Evolutionary conservation across 2,113 vertebrate species (phyloP).

Genomic region (Macrotis lagotis): DNA sequence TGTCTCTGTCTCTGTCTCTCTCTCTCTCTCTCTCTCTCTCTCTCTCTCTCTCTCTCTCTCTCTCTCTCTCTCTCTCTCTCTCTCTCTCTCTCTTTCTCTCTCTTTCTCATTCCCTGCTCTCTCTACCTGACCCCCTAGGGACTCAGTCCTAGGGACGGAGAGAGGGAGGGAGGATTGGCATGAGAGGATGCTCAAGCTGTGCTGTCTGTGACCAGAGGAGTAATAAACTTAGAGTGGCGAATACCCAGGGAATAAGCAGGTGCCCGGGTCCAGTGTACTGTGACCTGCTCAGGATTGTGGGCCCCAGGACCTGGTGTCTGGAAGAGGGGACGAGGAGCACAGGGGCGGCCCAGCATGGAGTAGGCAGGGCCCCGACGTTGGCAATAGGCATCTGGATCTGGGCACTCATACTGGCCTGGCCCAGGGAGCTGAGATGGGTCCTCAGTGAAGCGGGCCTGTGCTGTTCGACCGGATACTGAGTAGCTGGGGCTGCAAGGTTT

Average conservation of each 20-base stretch:
- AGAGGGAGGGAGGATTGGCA: neutral
- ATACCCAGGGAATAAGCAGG: conserved; percentile 88
- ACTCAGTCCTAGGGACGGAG: neutral
- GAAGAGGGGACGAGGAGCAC: conserved; percentile 38
- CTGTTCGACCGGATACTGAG: conserved; percentile 80
- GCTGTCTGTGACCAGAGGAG: conserved; percentile 81
- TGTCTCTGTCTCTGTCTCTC: too few relatives aligned
- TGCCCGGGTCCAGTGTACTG: conserved; percentile 78
- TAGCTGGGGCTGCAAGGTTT: conserved; percentile 88
- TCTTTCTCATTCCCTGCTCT: neutral
- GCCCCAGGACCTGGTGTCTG: conserved; percentile 86
- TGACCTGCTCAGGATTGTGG: conserved; percentile 88
- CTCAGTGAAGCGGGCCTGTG: conserved; percentile 76
- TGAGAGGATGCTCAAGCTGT: conserved; percentile 64
- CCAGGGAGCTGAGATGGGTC: conserved; percentile 88
- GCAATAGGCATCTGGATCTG: conserved; percentile 84
- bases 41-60: too few relatives aligned
- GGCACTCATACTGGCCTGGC: conserved; percentile 87
- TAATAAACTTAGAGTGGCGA: conserved; percentile 87
- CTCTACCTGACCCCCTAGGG: neutral
- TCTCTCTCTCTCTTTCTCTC: too few relatives aligned
- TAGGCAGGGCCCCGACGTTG: conserved; percentile 85
- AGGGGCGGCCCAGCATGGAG: conserved; percentile 88
- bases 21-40: neutral
- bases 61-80: too few relatives aligned